phyloP scores from a whole-genome alignment of 1,140 invertebrate genomes.

The Aphelenchoides besseyi region DNA sequence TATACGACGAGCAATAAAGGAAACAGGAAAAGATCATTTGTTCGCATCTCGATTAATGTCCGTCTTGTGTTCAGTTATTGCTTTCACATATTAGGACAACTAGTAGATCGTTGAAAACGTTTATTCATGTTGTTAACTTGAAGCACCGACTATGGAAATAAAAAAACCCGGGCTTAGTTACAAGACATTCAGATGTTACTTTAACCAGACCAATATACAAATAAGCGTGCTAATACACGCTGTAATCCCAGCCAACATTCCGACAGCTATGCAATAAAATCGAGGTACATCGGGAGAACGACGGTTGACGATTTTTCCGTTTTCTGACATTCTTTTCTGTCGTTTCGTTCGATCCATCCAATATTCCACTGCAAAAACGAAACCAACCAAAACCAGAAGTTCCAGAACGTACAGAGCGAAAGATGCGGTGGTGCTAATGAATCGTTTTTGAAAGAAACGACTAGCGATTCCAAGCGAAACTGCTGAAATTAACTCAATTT shows the following conservation, averaged over 20 bases:
- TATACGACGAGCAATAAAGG: no score
- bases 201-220: conserved; percentile 2
- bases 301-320: neutral
- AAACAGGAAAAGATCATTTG: no score
- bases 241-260: neutral
- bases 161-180: no score
- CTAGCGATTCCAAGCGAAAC: neutral
- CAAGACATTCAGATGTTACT: neutral
- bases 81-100: neutral
- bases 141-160: neutral
- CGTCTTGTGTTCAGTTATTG: no score
- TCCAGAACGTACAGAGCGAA: neutral
- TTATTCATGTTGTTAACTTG: no score
- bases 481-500: neutral
- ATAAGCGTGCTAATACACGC: neutral
- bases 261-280: neutral
- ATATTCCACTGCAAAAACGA: neutral
- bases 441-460: neutral
- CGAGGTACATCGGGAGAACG: neutral
- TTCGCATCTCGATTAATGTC: no score
- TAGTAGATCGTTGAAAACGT: neutral
- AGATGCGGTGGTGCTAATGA: neutral
- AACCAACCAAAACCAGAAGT: neutral
- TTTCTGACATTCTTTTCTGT: conserved; percentile 7
- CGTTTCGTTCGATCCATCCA: neutral